Conservation (phyloP, 1,140 invertebrate species). For the Aphidius ervi region DNA sequence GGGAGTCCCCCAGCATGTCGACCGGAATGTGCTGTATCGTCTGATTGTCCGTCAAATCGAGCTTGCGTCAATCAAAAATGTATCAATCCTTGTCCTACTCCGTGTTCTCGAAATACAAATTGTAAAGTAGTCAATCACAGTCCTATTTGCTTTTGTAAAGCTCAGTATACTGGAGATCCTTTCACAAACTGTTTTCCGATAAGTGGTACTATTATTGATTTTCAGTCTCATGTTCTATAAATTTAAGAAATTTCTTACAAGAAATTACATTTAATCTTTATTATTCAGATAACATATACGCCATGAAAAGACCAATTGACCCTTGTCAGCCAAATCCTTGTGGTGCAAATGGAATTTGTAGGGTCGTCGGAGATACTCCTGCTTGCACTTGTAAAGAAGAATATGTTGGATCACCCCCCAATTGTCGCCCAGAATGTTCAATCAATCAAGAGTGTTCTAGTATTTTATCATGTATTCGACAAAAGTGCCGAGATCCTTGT, state of each 20-base stretch:
- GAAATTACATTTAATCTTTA: slow-evolving; percentile 20
- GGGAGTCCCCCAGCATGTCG: slow-evolving; percentile 63
- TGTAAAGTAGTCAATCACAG: slow-evolving; percentile 49
- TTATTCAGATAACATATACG: slow-evolving; percentile 14
- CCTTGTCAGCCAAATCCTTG: slow-evolving; percentile 68
- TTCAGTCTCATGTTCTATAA: slow-evolving; percentile 28
- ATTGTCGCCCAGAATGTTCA: slow-evolving; percentile 70
- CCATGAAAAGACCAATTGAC: slow-evolving; percentile 44
- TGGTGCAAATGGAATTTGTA: slow-evolving; percentile 69
- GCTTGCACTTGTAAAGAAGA: slow-evolving; percentile 66
- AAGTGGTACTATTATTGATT: background rate
- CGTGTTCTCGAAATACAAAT: slow-evolving; percentile 47
- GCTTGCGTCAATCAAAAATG: slow-evolving; percentile 50
- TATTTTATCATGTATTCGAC: slow-evolving; percentile 66
- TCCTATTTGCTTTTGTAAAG: slow-evolving; percentile 57
- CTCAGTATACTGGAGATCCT: slow-evolving; percentile 59
- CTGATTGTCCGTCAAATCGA: slow-evolving; percentile 43
- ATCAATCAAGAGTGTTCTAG: slow-evolving; percentile 67
- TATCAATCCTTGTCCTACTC: slow-evolving; percentile 44
- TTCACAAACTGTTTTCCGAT: slow-evolving; percentile 45
- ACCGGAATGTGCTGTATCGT: slow-evolving; percentile 53
- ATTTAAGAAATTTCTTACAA: slow-evolving; percentile 4
- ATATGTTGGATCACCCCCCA: slow-evolving; percentile 66
- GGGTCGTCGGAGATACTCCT: slow-evolving; percentile 57
- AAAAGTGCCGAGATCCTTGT: slow-evolving; percentile 69